Conservation (phyloP, 2,113 vertebrate species). For the Centropus bengalensis region DNA sequence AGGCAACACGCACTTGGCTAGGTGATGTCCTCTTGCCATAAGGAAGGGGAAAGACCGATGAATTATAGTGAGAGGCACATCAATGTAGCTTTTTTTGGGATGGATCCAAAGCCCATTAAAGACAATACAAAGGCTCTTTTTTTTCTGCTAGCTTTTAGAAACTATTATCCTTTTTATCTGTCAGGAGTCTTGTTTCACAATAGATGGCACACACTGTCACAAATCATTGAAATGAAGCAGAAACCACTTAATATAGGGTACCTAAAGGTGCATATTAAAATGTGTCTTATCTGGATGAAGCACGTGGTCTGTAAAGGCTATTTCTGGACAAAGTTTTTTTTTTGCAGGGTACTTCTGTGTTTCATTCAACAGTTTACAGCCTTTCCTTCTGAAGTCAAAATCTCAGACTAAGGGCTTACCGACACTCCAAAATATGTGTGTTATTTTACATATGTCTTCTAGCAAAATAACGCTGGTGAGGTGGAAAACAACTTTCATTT, state of each 20-base stretch:
- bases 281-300: not conserved
- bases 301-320: not conserved
- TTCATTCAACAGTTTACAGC: not conserved
- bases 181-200: not conserved
- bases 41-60: not conserved
- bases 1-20: fast-evolving
- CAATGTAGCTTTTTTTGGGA: not conserved
- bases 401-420: not conserved
- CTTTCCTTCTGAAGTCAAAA: conserved; percentile 34
- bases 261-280: not conserved
- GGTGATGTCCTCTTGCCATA: not conserved
- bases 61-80: not conserved
- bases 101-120: conserved; percentile 21
- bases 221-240: not conserved
- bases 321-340: not conserved
- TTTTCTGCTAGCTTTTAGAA: not conserved
- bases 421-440: not conserved
- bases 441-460: not conserved
- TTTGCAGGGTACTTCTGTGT: not conserved
- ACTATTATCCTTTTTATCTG: conserved; percentile 7
- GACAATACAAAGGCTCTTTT: conserved; percentile 7
- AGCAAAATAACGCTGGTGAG: not conserved
- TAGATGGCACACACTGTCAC: not conserved
- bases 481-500: not conserved
- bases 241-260: not conserved